Conservation (phyloP, 2,113 vertebrate genomes). For the Hyaena hyaena region DNA sequence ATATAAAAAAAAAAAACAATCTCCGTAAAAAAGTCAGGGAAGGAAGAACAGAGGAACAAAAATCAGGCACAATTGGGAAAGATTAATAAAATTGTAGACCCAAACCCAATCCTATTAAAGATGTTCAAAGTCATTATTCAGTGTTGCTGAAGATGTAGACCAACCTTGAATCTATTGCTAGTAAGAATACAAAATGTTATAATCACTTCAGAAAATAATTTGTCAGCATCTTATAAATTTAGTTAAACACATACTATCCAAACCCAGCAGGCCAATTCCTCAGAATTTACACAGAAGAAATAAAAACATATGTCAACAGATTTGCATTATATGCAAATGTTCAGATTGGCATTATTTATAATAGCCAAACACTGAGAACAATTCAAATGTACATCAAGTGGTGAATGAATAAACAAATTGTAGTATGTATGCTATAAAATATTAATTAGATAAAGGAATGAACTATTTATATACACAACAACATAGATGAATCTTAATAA, state of each 20-base stretch:
- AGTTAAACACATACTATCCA: not conserved
- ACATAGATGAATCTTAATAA: not conserved
- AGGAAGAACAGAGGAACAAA: not conserved
- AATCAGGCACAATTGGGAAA: not conserved
- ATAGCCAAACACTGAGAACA: not conserved
- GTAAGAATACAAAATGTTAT: not conserved
- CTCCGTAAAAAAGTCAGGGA: not conserved
- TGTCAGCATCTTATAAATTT: not conserved
- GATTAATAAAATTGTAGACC: not conserved
- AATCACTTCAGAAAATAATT: not conserved
- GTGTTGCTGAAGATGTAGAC: not conserved
- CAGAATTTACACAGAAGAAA: not conserved
- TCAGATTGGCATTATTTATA: not conserved
- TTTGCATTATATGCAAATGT: not conserved
- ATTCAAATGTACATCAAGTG: not conserved
- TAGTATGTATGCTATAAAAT: not conserved
- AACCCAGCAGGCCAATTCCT: not conserved
- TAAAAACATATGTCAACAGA: not conserved
- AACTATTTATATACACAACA: not conserved
- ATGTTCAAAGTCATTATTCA: not conserved
- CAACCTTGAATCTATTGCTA: not conserved
- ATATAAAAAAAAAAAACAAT: not conserved
- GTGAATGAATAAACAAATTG: not conserved
- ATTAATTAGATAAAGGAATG: not conserved
- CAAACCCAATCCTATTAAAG: not conserved